Percentiles rank a stretch among this genome's conserved stretches.
Evolutionary conservation across 2,888 invertebrate genomes (phyloP).

Genomic region (Mycalesis mineus): DNA sequence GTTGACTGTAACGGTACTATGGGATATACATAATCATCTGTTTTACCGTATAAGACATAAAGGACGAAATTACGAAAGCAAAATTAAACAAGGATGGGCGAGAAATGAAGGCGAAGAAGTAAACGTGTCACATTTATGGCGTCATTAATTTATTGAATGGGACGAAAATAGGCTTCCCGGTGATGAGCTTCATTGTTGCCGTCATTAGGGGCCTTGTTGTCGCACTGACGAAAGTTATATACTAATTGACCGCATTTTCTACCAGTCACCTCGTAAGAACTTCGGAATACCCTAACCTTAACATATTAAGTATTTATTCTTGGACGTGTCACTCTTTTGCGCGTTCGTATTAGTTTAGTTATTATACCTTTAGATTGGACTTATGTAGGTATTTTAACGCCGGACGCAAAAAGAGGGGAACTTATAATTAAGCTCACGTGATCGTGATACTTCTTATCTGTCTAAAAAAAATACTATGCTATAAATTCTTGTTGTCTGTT

Average conservation of each 20-base stretch:
- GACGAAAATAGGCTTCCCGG: conserved; percentile 13
- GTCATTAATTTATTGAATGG: conserved; percentile 25
- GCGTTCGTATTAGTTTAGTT: no score
- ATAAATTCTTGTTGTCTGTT: no score
- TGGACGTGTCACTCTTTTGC: no score
- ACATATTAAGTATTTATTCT: no score
- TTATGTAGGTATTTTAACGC: no score
- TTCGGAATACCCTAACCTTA: background rate
- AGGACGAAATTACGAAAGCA: background rate
- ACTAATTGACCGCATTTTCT: conserved; percentile 16
- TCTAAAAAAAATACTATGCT: no score
- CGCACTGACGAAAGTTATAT: conserved; percentile 17
- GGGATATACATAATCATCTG: no score
- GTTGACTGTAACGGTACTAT: no score
- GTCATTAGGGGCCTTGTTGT: conserved; percentile 11
- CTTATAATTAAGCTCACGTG: no score
- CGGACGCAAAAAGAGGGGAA: no score
- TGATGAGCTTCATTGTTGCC: conserved; percentile 21
- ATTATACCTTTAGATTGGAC: no score
- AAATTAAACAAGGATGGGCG: conserved; percentile 5
- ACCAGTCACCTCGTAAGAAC: background rate
- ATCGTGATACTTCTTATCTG: no score
- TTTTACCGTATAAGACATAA: background rate
- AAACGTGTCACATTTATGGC: conserved; percentile 18
- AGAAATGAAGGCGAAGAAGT: conserved; percentile 8